phyloP scores from a whole-genome alignment of 92 coral and sea anemone genomes.

The Parazoanthus swiftii region DNA sequence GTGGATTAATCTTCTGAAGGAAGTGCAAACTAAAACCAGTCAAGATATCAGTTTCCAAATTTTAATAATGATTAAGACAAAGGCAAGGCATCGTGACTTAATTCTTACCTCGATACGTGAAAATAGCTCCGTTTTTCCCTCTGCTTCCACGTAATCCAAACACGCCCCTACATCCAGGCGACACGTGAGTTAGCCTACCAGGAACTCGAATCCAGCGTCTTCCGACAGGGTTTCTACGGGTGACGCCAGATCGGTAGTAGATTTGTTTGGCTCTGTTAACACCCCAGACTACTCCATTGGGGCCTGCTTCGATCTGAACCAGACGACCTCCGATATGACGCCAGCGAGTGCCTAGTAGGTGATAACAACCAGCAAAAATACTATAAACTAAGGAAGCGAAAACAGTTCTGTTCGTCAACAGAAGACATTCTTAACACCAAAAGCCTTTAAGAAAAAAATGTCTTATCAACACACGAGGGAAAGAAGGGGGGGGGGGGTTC shows the following conservation, averaged over 20 bases:
- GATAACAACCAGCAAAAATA: not conserved
- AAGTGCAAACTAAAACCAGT: no score
- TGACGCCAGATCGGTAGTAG: conserved; percentile 36
- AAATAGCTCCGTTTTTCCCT: conserved; percentile 20
- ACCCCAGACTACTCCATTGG: conserved; percentile 36
- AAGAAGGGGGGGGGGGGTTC: no score
- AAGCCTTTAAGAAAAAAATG: no score
- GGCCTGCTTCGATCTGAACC: conserved; percentile 38
- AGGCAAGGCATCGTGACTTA: not conserved
- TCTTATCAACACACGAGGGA: no score
- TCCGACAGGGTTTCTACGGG: conserved; percentile 33
- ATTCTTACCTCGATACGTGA: conserved; percentile 13
- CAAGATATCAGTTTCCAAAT: not conserved
- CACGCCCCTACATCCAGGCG: conserved; percentile 40
- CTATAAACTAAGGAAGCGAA: not conserved
- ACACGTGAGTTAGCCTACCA: conserved; percentile 30
- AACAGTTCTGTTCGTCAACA: not conserved
- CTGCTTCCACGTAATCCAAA: conserved; percentile 15
- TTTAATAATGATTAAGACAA: not conserved
- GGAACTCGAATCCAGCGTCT: conserved; percentile 34
- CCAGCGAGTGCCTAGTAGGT: conserved; percentile 26
- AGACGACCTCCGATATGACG: conserved; percentile 29
- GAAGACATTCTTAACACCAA: not conserved
- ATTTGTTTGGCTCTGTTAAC: not conserved
- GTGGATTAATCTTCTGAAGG: no score